These are phyloP conservation scores for Abramis brama DNA, from an alignment of 2,113 vertebrate genomes.

Conservation along the genomic window DNA sequence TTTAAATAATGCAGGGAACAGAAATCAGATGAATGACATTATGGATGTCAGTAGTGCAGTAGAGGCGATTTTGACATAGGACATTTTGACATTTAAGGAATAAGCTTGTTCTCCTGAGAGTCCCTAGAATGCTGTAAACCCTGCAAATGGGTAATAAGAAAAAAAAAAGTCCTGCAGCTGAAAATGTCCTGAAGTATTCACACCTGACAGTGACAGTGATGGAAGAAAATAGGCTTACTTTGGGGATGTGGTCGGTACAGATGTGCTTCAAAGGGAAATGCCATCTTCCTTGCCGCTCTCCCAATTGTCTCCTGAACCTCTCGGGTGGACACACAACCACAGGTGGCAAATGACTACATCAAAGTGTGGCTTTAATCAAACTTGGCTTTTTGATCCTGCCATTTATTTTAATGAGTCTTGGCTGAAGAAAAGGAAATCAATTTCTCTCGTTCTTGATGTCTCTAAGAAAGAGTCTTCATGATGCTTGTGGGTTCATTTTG, in stretches of 20 bases:
- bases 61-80: slow-evolving; percentile 23
- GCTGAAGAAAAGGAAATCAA: slow-evolving; percentile 55
- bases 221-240: slow-evolving; percentile 45
- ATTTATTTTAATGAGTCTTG: slow-evolving; percentile 60
- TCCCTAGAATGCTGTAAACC: slow-evolving; percentile 19
- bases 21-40: slow-evolving; percentile 12
- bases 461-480: slow-evolving; percentile 37
- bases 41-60: background rate
- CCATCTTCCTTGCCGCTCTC: slow-evolving; percentile 45
- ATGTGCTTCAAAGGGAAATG: slow-evolving; percentile 56
- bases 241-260: slow-evolving; percentile 37
- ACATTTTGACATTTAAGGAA: slow-evolving; percentile 40
- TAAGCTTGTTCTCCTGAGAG: slow-evolving; percentile 17
- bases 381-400: slow-evolving; percentile 57
- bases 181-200: slow-evolving; percentile 38
- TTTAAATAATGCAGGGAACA: slow-evolving; percentile 10
- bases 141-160: slow-evolving; percentile 24
- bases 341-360: slow-evolving; percentile 58
- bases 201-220: slow-evolving; percentile 41
- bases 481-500: slow-evolving; percentile 45
- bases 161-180: slow-evolving; percentile 27
- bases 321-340: slow-evolving; percentile 48
- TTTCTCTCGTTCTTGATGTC: slow-evolving; percentile 40
- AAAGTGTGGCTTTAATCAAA: slow-evolving; percentile 59
- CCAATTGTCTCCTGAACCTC: slow-evolving; percentile 50